Percentiles rank a stretch among this genome's conserved stretches.
Evolutionary conservation across 2,113 vertebrate genomes (phyloP).

Genomic region (Mus spicilegus): DNA sequence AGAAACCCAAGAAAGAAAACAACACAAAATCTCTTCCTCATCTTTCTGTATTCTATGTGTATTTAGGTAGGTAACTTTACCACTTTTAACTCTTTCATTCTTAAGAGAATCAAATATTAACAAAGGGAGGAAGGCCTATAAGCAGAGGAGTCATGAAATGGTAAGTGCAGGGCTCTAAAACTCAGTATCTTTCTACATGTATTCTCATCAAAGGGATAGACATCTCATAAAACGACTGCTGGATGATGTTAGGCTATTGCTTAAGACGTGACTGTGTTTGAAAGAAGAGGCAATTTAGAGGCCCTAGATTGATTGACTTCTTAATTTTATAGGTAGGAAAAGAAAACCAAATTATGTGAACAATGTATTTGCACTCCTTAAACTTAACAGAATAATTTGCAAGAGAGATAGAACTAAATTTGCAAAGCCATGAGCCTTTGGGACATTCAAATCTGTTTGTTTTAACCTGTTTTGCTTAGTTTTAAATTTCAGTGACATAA

Average conservation of each 20-base stretch:
- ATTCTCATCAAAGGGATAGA: background rate
- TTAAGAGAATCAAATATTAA: constrained; percentile 7
- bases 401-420: constrained; percentile 37
- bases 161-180: background rate
- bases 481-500: constrained; percentile 56
- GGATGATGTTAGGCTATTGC: background rate
- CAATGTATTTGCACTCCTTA: constrained; percentile 27
- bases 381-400: constrained; percentile 39
- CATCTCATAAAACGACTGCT: background rate
- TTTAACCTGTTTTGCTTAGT: constrained; percentile 66
- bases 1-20: constrained; percentile 52
- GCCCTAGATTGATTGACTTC: constrained; percentile 14
- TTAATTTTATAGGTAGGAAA: constrained; percentile 53
- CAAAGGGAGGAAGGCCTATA: background rate
- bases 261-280: constrained; percentile 22
- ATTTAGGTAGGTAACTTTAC: constrained; percentile 39
- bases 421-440: background rate
- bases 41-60: constrained; percentile 2
- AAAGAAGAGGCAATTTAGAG: constrained; percentile 11
- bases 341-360: constrained; percentile 10
- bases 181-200: background rate
- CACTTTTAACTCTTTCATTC: constrained; percentile 17
- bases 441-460: constrained; percentile 46
- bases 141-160: background rate
- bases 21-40: constrained; percentile 24